A percentile compares a stretch with the other conserved stretches of the same genome.
phyloP scores from a whole-genome alignment of 2,113 vertebrate species.

The Pithys albifrons region DNA sequence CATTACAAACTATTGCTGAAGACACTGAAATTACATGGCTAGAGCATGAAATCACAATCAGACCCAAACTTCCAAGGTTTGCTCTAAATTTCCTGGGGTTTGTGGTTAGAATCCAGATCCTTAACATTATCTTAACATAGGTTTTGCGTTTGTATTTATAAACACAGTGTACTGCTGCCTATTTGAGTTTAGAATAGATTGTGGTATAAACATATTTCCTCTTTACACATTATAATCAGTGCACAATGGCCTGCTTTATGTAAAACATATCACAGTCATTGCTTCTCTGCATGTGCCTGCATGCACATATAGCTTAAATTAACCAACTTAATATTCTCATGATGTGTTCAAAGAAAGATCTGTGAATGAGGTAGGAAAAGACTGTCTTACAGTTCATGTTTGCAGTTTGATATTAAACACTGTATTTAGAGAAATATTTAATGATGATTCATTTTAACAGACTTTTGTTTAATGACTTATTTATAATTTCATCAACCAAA shows the following conservation, averaged over 20 bases:
- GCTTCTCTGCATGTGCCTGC: slow-evolving; percentile 60
- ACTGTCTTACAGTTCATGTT: slow-evolving; percentile 65
- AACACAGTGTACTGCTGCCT: slow-evolving; percentile 73
- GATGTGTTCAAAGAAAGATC: slow-evolving; percentile 76
- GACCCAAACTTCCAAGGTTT: background rate
- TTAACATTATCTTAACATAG: slow-evolving; percentile 61
- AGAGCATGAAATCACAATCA: background rate
- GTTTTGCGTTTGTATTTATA: slow-evolving; percentile 76
- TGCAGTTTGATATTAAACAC: slow-evolving; percentile 71
- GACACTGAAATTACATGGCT: background rate
- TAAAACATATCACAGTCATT: slow-evolving; percentile 76
- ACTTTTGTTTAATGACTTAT: slow-evolving; percentile 70
- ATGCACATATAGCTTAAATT: slow-evolving; percentile 72
- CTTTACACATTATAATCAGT: slow-evolving; percentile 81
- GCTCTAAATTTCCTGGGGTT: slow-evolving; percentile 20
- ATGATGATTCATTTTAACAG: slow-evolving; percentile 73
- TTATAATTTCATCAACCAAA: slow-evolving; percentile 72
- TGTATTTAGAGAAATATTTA: slow-evolving; percentile 58
- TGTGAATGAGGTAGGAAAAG: slow-evolving; percentile 72
- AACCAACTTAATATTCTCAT: slow-evolving; percentile 73
- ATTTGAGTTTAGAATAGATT: slow-evolving; percentile 75
- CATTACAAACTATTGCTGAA: background rate
- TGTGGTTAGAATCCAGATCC: slow-evolving; percentile 56
- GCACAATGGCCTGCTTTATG: slow-evolving; percentile 79
- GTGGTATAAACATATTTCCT: slow-evolving; percentile 79